Evolutionary conservation across 2,113 vertebrate species (phyloP).

Genomic region (Helogale parvula): DNA sequence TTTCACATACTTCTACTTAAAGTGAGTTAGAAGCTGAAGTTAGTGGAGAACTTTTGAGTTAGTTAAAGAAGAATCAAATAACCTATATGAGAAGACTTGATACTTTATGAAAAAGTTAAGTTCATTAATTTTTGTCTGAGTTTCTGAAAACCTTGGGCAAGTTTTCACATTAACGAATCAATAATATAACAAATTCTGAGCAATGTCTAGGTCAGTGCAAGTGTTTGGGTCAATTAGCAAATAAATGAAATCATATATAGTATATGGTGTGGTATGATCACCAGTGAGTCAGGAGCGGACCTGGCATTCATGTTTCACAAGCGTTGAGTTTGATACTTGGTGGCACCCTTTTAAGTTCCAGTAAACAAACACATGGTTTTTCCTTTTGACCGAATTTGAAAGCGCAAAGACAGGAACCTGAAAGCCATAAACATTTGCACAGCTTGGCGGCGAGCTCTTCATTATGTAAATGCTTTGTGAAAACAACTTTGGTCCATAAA

Average conservation of each 20-base stretch:
- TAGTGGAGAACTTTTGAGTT: not conserved
- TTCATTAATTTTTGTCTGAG: not conserved
- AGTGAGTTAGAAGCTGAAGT: not conserved
- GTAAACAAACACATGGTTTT: constrained; percentile 61
- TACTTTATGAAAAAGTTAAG: not conserved
- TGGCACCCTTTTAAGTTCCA: constrained; percentile 62
- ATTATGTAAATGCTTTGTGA: constrained; percentile 78
- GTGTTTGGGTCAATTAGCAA: not conserved
- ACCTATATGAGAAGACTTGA: not conserved
- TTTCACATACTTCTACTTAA: not conserved
- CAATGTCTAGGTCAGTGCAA: not conserved
- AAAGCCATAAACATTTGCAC: constrained; percentile 70
- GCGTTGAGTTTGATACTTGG: constrained; percentile 48
- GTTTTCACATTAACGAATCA: not conserved
- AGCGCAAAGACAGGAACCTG: constrained; percentile 63
- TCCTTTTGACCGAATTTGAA: constrained; percentile 72
- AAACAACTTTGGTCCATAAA: constrained; percentile 71
- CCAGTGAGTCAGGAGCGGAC: not conserved
- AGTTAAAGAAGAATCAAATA: constrained; percentile 18
- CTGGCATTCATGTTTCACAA: constrained; percentile 48
- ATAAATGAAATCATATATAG: not conserved
- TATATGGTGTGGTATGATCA: constrained; percentile 24
- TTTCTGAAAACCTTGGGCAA: not conserved
- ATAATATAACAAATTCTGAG: not conserved
- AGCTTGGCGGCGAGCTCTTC: constrained; percentile 75